These are phyloP conservation scores for Grantiella picta DNA, from an alignment of 2,113 vertebrate genomes.

Conservation along the genomic window DNA sequence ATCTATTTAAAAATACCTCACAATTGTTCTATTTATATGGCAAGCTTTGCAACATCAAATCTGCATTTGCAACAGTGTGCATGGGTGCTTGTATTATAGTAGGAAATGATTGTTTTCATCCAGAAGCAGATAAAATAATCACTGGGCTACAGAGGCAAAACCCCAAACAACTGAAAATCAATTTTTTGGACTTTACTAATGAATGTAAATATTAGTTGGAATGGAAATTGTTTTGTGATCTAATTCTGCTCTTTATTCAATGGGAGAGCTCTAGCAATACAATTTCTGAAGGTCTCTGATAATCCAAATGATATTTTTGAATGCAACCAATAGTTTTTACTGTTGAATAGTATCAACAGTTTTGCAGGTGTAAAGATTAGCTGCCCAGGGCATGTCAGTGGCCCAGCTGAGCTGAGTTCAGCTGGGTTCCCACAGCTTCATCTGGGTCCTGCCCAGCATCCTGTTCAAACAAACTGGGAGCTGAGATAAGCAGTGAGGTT, in stretches of 20 bases:
- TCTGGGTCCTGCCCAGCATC: neutral
- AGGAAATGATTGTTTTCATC: neutral
- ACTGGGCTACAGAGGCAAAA: neutral
- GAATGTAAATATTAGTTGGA: neutral
- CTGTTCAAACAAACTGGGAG: neutral
- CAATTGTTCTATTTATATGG: neutral
- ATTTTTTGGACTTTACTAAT: neutral
- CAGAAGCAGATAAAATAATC: neutral
- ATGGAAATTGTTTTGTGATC: neutral
- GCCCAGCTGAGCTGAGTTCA: neutral
- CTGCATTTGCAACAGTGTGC: neutral
- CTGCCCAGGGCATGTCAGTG: accelerated
- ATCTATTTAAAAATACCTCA: neutral
- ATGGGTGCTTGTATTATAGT: neutral
- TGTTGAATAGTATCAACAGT: neutral
- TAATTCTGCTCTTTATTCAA: neutral
- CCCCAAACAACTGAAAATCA: neutral
- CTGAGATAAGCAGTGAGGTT: neutral
- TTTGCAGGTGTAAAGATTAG: neutral
- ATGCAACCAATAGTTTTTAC: neutral
- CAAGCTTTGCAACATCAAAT: neutral
- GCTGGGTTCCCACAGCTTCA: neutral
- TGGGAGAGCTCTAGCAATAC: neutral
- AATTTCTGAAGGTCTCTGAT: neutral
- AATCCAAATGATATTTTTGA: neutral